Conservation (phyloP, 2,113 vertebrate species). For the Lepus europaeus region DNA sequence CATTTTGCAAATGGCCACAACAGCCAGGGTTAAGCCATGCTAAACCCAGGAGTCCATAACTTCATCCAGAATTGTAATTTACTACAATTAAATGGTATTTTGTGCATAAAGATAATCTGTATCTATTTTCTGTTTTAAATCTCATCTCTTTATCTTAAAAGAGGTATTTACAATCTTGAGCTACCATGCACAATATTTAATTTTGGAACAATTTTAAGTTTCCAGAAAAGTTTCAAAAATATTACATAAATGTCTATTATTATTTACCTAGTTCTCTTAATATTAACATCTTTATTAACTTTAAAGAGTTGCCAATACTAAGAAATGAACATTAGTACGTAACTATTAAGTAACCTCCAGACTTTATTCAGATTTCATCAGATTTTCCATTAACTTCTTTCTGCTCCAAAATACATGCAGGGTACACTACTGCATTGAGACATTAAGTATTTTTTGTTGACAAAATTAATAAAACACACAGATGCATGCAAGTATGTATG, state of each 20-base stretch:
- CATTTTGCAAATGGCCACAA: no score
- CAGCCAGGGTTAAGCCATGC: no score
- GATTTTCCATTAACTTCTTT: neutral
- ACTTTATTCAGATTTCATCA: neutral
- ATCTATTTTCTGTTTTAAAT: neutral
- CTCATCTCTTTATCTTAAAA: no score
- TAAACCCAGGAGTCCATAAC: no score
- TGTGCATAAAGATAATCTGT: neutral
- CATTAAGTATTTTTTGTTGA: conserved; percentile 29
- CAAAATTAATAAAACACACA: conserved; percentile 3
- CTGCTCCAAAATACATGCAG: neutral
- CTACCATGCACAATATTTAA: neutral
- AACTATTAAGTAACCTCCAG: neutral
- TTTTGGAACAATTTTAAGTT: conserved; percentile 10
- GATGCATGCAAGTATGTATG: neutral
- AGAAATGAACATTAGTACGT: neutral
- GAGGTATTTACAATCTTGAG: neutral
- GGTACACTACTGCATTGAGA: neutral
- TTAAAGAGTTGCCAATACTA: neutral
- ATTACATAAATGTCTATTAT: neutral
- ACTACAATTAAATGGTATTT: neutral
- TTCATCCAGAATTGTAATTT: neutral
- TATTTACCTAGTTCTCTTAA: neutral
- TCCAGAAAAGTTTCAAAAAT: conserved; percentile 14
- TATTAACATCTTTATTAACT: neutral